phyloP scores from a whole-genome alignment of 2,888 invertebrate species.

The Chymomyza caudatula region DNA sequence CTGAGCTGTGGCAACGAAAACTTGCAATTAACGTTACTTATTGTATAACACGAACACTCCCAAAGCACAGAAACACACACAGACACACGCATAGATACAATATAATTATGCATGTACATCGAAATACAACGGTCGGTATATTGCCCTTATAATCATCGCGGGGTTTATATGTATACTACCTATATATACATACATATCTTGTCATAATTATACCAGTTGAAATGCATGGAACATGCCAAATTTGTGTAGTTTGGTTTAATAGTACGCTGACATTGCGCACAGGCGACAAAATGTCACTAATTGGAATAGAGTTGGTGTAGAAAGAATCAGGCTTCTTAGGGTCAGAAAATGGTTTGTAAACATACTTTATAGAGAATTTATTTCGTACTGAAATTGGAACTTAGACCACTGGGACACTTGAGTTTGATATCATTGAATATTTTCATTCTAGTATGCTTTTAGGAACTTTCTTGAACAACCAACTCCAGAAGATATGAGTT shows the following conservation, averaged over 20 bases:
- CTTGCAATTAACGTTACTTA: constrained; percentile 63
- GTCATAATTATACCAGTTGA: not conserved
- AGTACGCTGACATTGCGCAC: not conserved
- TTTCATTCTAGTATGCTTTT: too few relatives aligned
- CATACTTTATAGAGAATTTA: too few relatives aligned
- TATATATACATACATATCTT: not conserved
- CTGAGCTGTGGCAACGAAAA: constrained; percentile 48
- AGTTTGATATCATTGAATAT: too few relatives aligned
- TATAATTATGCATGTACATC: not conserved
- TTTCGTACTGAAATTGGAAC: too few relatives aligned
- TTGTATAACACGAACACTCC: constrained; percentile 18
- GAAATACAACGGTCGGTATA: not conserved
- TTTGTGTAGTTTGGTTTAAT: not conserved
- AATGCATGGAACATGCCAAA: constrained; percentile 22
- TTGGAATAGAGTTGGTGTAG: not conserved
- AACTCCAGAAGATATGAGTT: too few relatives aligned
- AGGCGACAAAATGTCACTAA: constrained; percentile 19
- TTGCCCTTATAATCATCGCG: not conserved
- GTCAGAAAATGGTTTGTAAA: too few relatives aligned
- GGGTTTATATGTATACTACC: not conserved
- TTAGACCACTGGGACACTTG: too few relatives aligned
- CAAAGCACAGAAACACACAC: constrained; percentile 4
- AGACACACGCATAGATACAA: not conserved
- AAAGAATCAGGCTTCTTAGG: too few relatives aligned
- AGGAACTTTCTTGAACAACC: too few relatives aligned